These are phyloP conservation scores for Noctuana brunneofusca DNA, from an alignment of 2,888 invertebrate genomes.

Conservation along the genomic window DNA sequence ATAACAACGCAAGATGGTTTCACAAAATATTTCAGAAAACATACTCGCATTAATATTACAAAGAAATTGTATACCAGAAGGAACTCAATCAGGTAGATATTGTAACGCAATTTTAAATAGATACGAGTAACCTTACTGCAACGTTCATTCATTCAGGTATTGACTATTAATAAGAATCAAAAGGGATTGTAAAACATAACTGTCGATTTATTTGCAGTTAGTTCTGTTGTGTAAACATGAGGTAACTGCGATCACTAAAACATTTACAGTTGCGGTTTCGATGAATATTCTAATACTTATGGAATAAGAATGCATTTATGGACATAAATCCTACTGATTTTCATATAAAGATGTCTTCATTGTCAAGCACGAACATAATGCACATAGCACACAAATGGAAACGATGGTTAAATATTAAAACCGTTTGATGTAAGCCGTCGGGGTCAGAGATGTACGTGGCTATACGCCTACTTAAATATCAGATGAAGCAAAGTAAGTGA, in stretches of 20 bases:
- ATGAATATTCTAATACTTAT: conserved; percentile 5
- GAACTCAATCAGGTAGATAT: no score
- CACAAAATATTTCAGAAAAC: no score
- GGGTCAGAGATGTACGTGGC: conserved; percentile 59
- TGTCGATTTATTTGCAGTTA: no score
- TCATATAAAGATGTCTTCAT: conserved; percentile 46
- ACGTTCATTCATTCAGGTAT: no score
- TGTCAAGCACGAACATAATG: conserved; percentile 47
- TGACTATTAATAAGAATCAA: no score
- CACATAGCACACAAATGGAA: conserved; percentile 42
- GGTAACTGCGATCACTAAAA: not conserved
- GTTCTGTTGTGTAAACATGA: not conserved
- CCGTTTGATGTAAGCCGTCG: conserved; percentile 52
- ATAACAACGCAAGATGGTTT: no score
- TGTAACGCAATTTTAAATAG: no score
- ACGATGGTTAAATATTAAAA: conserved; percentile 44
- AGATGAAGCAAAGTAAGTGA: conserved; percentile 54
- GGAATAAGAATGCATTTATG: conserved; percentile 19
- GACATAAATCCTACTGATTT: conserved; percentile 37
- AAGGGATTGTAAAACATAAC: no score
- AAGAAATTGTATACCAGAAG: no score
- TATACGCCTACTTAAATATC: conserved; percentile 51
- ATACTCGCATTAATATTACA: no score
- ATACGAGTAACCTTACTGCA: no score
- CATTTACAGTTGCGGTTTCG: not conserved